A percentile compares a stretch with the other conserved stretches of the same genome.
Evolutionary conservation across 2,888 invertebrate genomes (phyloP).

Genomic region (Allacma fusca): DNA sequence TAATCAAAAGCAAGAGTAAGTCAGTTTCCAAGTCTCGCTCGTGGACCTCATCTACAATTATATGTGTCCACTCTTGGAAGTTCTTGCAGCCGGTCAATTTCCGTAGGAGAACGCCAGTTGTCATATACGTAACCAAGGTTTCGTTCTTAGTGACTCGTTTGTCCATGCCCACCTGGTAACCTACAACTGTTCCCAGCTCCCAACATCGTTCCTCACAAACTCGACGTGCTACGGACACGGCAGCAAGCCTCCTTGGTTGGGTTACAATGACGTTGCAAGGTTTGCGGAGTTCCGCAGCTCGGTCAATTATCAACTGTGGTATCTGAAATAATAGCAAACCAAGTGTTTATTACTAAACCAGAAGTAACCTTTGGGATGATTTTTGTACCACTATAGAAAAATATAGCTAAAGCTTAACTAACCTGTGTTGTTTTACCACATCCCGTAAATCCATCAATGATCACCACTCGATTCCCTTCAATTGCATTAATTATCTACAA

Average conservation of each 20-base stretch:
- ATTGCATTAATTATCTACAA: constrained; percentile 54
- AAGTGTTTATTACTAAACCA: too few relatives aligned
- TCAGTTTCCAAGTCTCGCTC: constrained; percentile 93
- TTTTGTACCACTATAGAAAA: too few relatives aligned
- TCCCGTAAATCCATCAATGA: constrained; percentile 80
- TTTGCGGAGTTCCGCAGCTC: constrained; percentile 71
- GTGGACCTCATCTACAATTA: constrained; percentile 93
- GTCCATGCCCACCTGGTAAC: constrained; percentile 86
- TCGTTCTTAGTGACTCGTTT: constrained; percentile 70
- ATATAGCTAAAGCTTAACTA: background rate
- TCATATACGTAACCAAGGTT: constrained; percentile 84
- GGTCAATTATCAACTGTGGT: constrained; percentile 89
- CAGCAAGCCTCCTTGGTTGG: constrained; percentile 92
- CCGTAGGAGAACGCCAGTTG: constrained; percentile 88
- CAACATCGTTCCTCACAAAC: constrained; percentile 86
- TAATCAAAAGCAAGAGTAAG: constrained; percentile 82
- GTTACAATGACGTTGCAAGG: constrained; percentile 90
- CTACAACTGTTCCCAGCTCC: constrained; percentile 82
- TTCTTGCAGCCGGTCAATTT: constrained; percentile 76
- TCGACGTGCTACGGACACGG: constrained; percentile 84
- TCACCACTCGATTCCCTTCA: constrained; percentile 49
- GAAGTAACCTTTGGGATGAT: too few relatives aligned
- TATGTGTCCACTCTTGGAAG: constrained; percentile 82
- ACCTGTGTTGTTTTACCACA: constrained; percentile 91
- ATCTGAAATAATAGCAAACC: too few relatives aligned